Evolutionary conservation across 2,113 vertebrate species (phyloP), one percentile per base, ranked within the genome.

Genomic region (Sminthopsis crassicaudata): DNA sequence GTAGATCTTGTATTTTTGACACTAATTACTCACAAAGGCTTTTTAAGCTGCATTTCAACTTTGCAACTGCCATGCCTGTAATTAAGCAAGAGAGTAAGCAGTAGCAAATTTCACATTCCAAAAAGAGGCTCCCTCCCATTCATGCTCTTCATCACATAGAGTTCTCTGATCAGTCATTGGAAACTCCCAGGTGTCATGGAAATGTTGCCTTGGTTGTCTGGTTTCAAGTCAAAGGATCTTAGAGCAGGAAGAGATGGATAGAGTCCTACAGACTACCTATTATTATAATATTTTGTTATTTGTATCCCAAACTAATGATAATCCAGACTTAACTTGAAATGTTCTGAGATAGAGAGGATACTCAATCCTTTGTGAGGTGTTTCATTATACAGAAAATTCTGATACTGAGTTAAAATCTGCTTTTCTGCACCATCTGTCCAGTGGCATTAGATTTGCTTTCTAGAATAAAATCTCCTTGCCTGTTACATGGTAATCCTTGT

Each of bases 11-110:
- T 98, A 98, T 98, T 98, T 98, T 97, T 98, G 98, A 99, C 98
- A 98, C 98, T 99, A 98, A 99, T 98, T 98, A 98, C 98, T 98
- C 98, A 98, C 98, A 97, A 94, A 98, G 98, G 98, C 98, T 98
- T 98, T 98, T 97, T 94, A 98, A 98, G 96, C 98, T 97, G 97
- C 98, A 97, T 98, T 98, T 98, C 98, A 96, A 98, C 98, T 98
- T 97, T 96, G 98, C 98, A 98, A 98, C 98, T 96, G 97, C 97
- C 97, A 97, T 3, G 97, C 96, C 93, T 96, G 98, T 98, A 98
- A 98, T 98, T 98, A 98, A 98, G 98, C 95, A 91, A 97, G 98
- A 98, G 97, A 98, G 96, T 97, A 97, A 97, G 97, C 88, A 92
- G 97, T 96, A 91, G 94, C 91, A 93, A 93, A 8, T 91, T 95